Evolutionary conservation across 2,113 vertebrate species (phyloP).

Genomic region (Probosciger aterrimus): DNA sequence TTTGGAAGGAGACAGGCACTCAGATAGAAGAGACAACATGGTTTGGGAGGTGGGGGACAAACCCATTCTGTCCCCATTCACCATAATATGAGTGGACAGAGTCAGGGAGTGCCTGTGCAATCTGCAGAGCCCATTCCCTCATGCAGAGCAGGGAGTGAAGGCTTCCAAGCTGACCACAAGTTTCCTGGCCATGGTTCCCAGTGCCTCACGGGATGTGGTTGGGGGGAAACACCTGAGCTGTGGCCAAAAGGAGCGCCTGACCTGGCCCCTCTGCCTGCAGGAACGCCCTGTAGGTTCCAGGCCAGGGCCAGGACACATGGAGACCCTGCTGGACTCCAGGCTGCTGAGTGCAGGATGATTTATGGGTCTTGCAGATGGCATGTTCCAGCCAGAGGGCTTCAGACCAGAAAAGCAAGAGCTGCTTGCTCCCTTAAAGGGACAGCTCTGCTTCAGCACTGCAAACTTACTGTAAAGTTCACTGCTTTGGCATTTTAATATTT

Average conservation of each 20-base stretch:
- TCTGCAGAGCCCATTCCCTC: not conserved
- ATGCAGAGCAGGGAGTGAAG: not conserved
- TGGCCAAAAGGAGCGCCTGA: not conserved
- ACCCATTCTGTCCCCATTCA: not conserved
- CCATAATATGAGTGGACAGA: accelerated
- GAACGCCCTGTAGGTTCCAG: not conserved
- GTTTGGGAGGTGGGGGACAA: not conserved
- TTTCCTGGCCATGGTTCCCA: not conserved
- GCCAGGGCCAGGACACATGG: not conserved
- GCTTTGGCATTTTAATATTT: slow-evolving; percentile 13
- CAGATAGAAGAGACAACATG: not conserved
- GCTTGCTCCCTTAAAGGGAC: not conserved
- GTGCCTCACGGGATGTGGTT: not conserved
- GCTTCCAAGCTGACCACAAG: not conserved
- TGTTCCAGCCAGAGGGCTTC: not conserved
- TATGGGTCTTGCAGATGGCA: not conserved
- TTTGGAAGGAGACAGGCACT: not conserved
- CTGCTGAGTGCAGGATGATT: not conserved
- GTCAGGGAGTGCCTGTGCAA: not conserved
- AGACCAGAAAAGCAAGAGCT: not conserved
- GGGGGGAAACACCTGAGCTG: not conserved
- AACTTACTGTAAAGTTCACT: not conserved
- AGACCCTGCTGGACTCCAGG: slow-evolving; percentile 14
- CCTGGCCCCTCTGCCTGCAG: not conserved
- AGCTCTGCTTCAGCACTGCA: not conserved